These are phyloP conservation scores for Chironomus riparius DNA, from an alignment of 2,888 invertebrate genomes.

Conservation along the genomic window DNA sequence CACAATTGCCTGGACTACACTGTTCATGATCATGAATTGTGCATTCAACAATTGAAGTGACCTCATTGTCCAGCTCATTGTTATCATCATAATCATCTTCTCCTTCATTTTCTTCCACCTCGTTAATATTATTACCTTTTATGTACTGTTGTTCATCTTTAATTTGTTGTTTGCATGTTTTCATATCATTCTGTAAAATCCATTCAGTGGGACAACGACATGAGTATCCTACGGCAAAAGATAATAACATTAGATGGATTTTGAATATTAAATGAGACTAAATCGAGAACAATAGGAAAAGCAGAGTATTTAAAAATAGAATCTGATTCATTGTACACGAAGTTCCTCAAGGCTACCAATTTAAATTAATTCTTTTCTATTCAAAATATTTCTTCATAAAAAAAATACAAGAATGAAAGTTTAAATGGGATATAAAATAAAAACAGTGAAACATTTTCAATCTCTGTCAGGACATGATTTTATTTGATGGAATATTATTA, in stretches of 20 bases:
- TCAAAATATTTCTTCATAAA: too few species aligned
- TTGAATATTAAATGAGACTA: neutral
- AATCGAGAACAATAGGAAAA: neutral
- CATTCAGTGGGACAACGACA: slow-evolving; percentile 44
- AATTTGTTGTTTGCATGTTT: slow-evolving; percentile 42
- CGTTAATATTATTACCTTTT: slow-evolving; percentile 36
- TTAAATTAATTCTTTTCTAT: too few species aligned
- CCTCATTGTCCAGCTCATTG: neutral
- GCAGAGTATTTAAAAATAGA: neutral
- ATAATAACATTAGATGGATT: neutral
- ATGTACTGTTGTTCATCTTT: neutral
- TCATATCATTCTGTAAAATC: slow-evolving; percentile 37
- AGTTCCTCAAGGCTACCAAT: too few species aligned
- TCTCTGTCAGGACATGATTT: too few species aligned
- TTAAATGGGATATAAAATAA: neutral
- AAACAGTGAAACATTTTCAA: too few species aligned
- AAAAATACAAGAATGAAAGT: neutral
- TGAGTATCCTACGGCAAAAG: slow-evolving; percentile 32
- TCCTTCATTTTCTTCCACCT: slow-evolving; percentile 28
- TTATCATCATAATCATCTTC: slow-evolving; percentile 29
- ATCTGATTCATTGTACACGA: too few species aligned
- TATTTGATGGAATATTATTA: too few species aligned
- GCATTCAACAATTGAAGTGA: slow-evolving; percentile 11
- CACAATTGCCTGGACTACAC: slow-evolving; percentile 37
- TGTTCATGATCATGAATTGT: slow-evolving; percentile 31